phyloP scores from a whole-genome alignment of 2,113 vertebrate genomes.

The Dendrocopos noguchii region DNA sequence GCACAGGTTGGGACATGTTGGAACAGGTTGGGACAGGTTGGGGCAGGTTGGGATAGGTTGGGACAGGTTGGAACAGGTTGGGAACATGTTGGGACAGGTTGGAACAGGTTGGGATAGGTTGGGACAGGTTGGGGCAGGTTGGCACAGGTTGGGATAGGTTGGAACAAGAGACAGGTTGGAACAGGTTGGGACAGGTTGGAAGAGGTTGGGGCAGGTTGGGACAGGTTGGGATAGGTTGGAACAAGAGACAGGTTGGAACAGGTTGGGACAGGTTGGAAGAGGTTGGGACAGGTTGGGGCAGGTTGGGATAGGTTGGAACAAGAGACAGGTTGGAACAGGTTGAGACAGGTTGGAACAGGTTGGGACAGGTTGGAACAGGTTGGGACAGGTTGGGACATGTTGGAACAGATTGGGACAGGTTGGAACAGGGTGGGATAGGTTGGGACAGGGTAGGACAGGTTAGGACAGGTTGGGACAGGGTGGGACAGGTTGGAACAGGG shows the following conservation, averaged over 20 bases:
- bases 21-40: not conserved
- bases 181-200: not conserved
- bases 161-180: not conserved
- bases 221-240: not conserved
- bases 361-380: too few species aligned
- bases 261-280: not conserved
- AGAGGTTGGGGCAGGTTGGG: not conserved
- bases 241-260: not conserved
- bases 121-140: constrained; percentile 19
- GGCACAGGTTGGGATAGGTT: not conserved
- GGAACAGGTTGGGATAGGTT: not conserved
- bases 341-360: too few species aligned
- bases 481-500: too few species aligned
- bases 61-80: not conserved
- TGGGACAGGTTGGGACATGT: too few species aligned
- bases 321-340: too few species aligned
- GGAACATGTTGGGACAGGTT: not conserved
- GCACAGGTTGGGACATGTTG: not conserved
- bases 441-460: too few species aligned
- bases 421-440: too few species aligned
- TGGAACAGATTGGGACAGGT: too few species aligned
- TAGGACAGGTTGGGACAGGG: too few species aligned
- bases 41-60: not conserved
- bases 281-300: not conserved
- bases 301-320: too few species aligned